Conservation (phyloP, 1,140 invertebrate species). For the Drosophila setifemur region DNA sequence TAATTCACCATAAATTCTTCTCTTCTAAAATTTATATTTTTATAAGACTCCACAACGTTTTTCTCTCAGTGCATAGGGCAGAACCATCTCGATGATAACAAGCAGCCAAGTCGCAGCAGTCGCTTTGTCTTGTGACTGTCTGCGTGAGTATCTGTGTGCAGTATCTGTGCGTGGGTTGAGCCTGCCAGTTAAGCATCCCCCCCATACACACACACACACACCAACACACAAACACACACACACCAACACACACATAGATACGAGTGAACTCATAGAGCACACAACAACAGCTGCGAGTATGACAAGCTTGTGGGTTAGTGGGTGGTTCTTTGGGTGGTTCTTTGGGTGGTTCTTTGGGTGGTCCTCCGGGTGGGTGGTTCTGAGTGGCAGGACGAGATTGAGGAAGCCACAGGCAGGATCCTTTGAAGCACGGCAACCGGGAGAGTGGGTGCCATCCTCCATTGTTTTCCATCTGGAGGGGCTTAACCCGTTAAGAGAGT, state of each 20-base stretch:
- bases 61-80: neutral
- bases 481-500: neutral
- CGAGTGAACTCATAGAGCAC: no score
- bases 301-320: slow-evolving; percentile 1
- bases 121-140: neutral
- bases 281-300: slow-evolving; percentile 12
- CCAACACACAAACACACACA: neutral
- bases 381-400: neutral
- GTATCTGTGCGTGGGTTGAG: neutral
- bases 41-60: neutral
- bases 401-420: slow-evolving; percentile 1
- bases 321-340: neutral
- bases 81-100: slow-evolving; percentile 8
- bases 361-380: no score
- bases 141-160: neutral
- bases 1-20: neutral
- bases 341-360: neutral
- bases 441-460: neutral
- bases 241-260: neutral
- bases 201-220: neutral
- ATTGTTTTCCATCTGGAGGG: neutral
- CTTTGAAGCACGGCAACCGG: neutral
- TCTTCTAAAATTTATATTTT: neutral
- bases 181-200: slow-evolving; percentile 3
- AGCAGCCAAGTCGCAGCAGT: neutral